Base-by-base conservation (phyloP, 2,888 invertebrate genomes). In the Scaeva pyrastri region DNA sequence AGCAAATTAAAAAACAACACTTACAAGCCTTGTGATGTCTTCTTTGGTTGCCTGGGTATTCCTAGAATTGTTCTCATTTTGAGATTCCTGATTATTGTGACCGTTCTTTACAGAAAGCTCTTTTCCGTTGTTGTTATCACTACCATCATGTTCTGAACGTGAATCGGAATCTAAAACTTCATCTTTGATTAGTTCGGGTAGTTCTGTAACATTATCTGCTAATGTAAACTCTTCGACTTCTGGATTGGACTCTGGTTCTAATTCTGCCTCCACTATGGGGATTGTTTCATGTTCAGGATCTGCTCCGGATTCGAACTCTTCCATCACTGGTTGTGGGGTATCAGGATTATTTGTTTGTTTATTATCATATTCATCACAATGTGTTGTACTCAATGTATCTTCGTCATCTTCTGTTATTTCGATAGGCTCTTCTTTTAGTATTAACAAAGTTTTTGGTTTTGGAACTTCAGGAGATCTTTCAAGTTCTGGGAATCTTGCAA, bases 381-480 rank as follows among this genome's bases (percentile, higher is more conserved):
- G 52, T n/a, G 64, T 21, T 16, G 72, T 45, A 12, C 14, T 48
- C 31, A 21, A 26, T 16, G 19, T 16, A 0, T 31, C 19, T 31
- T 66, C 45, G 31, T 62, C 76, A 8, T 76, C 60, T 23, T 75
- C 79, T 8, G 26, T 6, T 76, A 19, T 62, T 81, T 85, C 68
- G 11, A 76, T 66, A 0, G 84, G 80, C 16, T 79, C 58, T 5
- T 36, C 36, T 71, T 60, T 62, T 31, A 16, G 52, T 14, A 19
- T 12, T 19, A 66, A 5, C 8, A 41, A 14, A 19, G 23, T 0
- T 66, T 45, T 56, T 3, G 52, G 26, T 45, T 16, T 14, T 52
- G 39, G 66, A 16, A 23, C 41, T 16, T 39, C 43, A 39, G 48
- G 48, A 48, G 31, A 48, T 10, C 14, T 66, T 8, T 3, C 3